These are phyloP conservation scores for Brevimyrus niger DNA, from an alignment of 2,113 vertebrate species.

Conservation along the genomic window DNA sequence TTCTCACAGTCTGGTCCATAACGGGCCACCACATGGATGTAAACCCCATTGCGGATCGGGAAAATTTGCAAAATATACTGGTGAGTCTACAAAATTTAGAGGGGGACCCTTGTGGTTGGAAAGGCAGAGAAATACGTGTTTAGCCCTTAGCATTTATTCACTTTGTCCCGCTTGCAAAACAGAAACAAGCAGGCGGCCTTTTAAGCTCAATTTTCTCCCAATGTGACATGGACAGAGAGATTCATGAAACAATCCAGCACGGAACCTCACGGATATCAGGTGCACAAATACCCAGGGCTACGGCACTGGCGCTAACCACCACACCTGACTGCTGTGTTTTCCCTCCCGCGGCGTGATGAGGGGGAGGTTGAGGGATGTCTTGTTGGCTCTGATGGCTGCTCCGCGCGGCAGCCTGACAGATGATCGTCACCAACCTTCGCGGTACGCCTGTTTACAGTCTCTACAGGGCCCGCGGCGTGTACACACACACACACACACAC, in stretches of 20 bases:
- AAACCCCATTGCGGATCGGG: not conserved
- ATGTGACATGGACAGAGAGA: not conserved
- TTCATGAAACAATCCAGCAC: not conserved
- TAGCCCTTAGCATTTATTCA: conserved; percentile 6
- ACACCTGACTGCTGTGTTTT: not conserved
- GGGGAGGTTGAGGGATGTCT: not conserved
- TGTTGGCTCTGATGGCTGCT: not conserved
- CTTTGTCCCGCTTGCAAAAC: not conserved
- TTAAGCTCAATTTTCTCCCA: not conserved
- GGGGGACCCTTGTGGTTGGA: not conserved
- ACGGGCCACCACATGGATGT: not conserved
- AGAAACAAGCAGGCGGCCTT: not conserved
- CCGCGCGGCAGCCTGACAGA: not conserved
- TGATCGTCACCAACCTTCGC: not conserved
- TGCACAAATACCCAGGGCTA: not conserved
- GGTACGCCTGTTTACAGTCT: not conserved
- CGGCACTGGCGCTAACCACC: not conserved
- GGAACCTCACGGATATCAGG: not conserved
- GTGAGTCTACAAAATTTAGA: not conserved
- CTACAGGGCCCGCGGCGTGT: not conserved
- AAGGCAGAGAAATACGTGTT: not conserved
- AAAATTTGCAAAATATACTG: not conserved
- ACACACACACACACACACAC: not conserved
- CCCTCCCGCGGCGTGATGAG: not conserved
- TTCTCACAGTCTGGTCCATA: not conserved